Conservation (phyloP, 2,113 vertebrate species). For the Apodemus sylvaticus region DNA sequence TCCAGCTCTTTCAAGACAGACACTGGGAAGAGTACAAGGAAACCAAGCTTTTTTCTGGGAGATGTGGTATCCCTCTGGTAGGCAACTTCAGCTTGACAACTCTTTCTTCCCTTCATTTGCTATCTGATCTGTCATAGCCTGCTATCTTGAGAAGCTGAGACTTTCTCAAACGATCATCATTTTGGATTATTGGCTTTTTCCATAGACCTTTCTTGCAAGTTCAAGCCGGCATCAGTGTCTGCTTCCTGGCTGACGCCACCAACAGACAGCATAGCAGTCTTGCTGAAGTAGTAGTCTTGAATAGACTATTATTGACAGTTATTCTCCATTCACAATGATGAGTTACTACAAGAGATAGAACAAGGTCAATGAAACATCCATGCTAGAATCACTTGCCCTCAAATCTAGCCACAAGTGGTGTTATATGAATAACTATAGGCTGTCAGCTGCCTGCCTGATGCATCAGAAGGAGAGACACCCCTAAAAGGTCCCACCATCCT, state of each 20-base stretch:
- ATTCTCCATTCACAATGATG: background rate
- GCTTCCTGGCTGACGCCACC: background rate
- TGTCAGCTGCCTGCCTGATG: background rate
- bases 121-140: background rate
- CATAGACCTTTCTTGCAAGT: background rate
- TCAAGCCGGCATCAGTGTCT: background rate
- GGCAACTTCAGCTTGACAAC: background rate
- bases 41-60: background rate
- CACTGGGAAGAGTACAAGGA: background rate
- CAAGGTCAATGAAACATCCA: background rate
- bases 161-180: background rate
- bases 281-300: slow-evolving; percentile 18
- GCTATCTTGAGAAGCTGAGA: background rate
- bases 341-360: slow-evolving; percentile 8
- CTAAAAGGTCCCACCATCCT: background rate
- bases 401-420: background rate
- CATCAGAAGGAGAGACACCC: background rate
- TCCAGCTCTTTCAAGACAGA: background rate
- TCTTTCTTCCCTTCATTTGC: background rate
- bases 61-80: background rate
- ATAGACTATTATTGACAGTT: background rate
- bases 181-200: slow-evolving; percentile 12
- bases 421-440: background rate
- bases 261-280: background rate
- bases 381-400: slow-evolving; percentile 17